These are phyloP conservation scores for Leptinotarsa juncta DNA, from an alignment of 2,888 invertebrate species.

Conservation along the genomic window DNA sequence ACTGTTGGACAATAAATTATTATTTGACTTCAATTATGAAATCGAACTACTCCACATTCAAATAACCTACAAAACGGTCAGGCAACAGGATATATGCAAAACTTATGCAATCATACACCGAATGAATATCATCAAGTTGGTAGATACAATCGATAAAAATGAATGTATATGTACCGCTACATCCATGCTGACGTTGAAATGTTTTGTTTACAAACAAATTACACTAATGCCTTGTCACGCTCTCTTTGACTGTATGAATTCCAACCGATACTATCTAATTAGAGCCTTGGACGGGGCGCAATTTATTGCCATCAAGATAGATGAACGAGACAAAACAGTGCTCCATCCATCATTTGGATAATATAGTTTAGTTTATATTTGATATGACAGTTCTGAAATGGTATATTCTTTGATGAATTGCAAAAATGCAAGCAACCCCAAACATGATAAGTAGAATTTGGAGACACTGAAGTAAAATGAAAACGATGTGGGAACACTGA, in stretches of 20 bases:
- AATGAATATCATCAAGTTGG: conserved; percentile 11
- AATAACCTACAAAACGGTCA: background rate
- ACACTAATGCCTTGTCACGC: conserved; percentile 26
- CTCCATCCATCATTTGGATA: background rate
- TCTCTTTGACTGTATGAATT: conserved; percentile 23
- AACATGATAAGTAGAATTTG: too few relatives aligned
- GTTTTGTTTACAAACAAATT: conserved; percentile 34
- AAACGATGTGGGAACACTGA: too few relatives aligned
- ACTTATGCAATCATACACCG: background rate
- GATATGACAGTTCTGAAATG: background rate
- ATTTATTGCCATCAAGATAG: conserved; percentile 4
- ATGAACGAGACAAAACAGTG: background rate
- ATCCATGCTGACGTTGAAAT: conserved; percentile 19
- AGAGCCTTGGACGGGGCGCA: background rate
- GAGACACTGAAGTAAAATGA: too few relatives aligned
- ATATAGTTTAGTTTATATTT: background rate
- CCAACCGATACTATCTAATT: conserved; percentile 13
- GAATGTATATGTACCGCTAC: conserved; percentile 1
- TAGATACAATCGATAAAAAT: conserved; percentile 3
- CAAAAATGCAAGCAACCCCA: too few relatives aligned
- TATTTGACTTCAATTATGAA: background rate
- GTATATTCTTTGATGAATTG: background rate
- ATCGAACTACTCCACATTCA: background rate
- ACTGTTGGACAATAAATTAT: too few relatives aligned
- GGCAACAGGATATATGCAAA: background rate